These are phyloP conservation scores for Tachysurus vachellii DNA, from an alignment of 2,113 vertebrate genomes.

Conservation along the genomic window DNA sequence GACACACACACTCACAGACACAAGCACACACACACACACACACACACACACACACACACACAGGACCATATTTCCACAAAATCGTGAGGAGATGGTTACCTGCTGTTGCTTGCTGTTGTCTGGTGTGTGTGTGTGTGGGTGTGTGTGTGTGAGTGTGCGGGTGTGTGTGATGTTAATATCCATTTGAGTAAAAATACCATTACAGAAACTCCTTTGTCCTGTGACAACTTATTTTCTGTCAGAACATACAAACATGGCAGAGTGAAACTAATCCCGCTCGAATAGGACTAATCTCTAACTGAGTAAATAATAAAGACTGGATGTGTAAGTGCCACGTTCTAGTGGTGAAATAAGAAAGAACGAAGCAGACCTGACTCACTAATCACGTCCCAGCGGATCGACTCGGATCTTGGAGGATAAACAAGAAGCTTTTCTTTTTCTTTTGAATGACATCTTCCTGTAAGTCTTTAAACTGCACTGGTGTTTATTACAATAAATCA, in stretches of 20 bases:
- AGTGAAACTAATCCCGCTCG: neutral
- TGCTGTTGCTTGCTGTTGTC: neutral
- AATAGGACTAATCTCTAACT: neutral
- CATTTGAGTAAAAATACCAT: too few species aligned
- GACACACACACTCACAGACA: neutral
- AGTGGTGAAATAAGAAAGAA: neutral
- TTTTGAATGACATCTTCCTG: neutral
- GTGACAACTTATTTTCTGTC: too few species aligned
- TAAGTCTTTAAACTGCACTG: constrained; percentile 14
- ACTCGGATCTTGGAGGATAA: neutral
- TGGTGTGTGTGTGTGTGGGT: too few species aligned
- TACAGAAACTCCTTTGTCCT: too few species aligned
- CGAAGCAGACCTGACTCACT: neutral
- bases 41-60: neutral
- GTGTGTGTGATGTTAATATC: too few species aligned
- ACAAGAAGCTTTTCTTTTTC: neutral
- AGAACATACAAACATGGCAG: too few species aligned
- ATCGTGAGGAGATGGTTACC: neutral
- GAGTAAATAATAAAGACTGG: neutral
- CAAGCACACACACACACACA: constrained; percentile 8
- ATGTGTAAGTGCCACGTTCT: neutral
- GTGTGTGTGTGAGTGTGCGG: too few species aligned
- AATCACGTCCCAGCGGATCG: neutral
- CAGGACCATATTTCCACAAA: neutral
- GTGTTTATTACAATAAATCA: constrained; percentile 33